Evolutionary conservation across 2,113 vertebrate genomes (phyloP).

Genomic region (Megaceryle torquata): DNA sequence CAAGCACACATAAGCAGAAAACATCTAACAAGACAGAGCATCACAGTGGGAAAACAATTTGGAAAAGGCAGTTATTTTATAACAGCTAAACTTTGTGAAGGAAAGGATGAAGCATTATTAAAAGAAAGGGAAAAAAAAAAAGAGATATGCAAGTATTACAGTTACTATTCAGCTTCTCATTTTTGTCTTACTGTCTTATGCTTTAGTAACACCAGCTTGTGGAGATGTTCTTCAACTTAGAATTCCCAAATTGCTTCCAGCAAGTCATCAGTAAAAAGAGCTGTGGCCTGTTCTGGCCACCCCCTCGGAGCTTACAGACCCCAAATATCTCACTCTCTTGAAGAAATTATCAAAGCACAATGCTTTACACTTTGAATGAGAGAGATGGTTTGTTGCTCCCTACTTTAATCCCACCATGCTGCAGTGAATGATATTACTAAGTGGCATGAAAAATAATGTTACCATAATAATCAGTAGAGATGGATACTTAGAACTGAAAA

Average conservation of each 20-base stretch:
- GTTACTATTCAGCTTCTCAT: not conserved
- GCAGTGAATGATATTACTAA: not conserved
- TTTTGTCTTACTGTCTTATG: not conserved
- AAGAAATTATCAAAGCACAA: not conserved
- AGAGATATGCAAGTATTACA: not conserved
- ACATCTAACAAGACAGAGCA: not conserved
- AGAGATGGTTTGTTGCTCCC: not conserved
- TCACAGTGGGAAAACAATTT: not conserved
- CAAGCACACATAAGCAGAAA: constrained; percentile 32
- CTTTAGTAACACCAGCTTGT: not conserved
- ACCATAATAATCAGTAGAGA: not conserved
- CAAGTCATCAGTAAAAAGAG: not conserved
- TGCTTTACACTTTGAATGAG: not conserved
- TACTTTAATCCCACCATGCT: not conserved
- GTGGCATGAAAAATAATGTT: not conserved
- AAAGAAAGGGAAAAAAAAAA: not conserved
- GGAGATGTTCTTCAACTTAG: not conserved
- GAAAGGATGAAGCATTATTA: not conserved
- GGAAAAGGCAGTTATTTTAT: not conserved
- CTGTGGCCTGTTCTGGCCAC: too few relatives aligned
- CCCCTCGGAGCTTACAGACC: not conserved
- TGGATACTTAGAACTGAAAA: not conserved
- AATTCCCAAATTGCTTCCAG: not conserved
- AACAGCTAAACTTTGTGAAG: not conserved
- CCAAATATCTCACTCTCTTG: not conserved